These are phyloP conservation scores for Entomobrya multifasciata DNA, from an alignment of 2,888 invertebrate species.

Conservation along the genomic window DNA sequence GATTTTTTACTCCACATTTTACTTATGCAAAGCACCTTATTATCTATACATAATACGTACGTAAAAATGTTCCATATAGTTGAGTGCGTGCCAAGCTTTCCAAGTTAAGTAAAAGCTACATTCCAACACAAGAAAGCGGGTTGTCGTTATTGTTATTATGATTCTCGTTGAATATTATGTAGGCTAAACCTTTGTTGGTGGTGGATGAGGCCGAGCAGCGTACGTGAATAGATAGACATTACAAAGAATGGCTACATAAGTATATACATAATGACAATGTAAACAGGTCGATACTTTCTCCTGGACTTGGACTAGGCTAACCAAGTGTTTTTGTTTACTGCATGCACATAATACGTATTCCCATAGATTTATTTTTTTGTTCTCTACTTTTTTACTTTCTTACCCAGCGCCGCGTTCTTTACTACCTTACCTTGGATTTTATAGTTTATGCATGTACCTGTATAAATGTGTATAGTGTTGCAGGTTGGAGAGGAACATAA, in stretches of 20 bases:
- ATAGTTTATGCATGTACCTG: no score
- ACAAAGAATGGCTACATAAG: constrained; percentile 17
- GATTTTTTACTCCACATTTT: constrained; percentile 21
- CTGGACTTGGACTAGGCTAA: not conserved
- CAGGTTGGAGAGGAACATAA: not conserved
- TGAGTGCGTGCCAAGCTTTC: constrained; percentile 65
- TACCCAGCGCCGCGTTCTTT: not conserved
- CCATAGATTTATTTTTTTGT: constrained; percentile 10
- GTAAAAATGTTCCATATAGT: constrained; percentile 17
- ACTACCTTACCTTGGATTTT: constrained; percentile 19
- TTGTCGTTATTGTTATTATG: constrained; percentile 51
- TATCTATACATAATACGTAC: constrained; percentile 11
- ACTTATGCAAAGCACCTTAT: constrained; percentile 30
- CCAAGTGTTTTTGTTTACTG: constrained; percentile 52
- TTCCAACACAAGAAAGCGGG: constrained; percentile 19
- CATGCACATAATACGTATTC: no score
- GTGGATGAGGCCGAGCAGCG: no score
- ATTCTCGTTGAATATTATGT: constrained; percentile 18
- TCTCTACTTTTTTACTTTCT: constrained; percentile 10
- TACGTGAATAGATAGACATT: no score
- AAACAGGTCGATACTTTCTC: constrained; percentile 65
- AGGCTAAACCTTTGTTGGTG: constrained; percentile 16
- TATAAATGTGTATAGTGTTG: not conserved
- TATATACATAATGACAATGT: constrained; percentile 31
- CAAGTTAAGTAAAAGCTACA: constrained; percentile 27